Percentiles rank a stretch among this genome's conserved stretches.
Conservation (phyloP, 2,113 vertebrate species). For the Vulpes ferrilata region DNA sequence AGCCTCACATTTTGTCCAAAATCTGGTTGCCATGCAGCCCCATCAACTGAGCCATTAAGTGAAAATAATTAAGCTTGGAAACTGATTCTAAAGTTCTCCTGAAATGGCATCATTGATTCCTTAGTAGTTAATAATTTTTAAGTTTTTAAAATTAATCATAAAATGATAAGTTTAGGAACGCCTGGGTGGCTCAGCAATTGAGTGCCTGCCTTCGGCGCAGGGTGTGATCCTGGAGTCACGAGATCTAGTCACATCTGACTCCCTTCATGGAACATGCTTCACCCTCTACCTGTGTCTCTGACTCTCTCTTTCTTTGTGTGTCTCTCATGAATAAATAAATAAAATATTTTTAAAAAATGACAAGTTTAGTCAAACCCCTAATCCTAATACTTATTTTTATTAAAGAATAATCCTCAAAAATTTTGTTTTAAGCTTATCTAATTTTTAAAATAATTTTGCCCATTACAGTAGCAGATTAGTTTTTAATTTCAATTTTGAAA, state of each 20-base stretch:
- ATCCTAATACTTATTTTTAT: neutral
- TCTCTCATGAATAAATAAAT: no score
- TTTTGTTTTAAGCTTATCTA: neutral
- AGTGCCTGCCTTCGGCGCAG: no score
- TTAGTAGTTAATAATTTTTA: neutral
- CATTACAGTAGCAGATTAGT: neutral
- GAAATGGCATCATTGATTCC: neutral
- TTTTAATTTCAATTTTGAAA: constrained; percentile 4
- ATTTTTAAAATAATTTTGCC: neutral
- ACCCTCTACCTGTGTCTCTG: no score
- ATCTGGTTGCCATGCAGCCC: neutral
- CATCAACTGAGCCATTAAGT: neutral
- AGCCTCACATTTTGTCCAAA: neutral
- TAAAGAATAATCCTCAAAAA: neutral
- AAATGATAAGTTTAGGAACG: neutral
- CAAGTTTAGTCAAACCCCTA: neutral
- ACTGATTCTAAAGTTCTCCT: neutral
- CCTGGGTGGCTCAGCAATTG: no score
- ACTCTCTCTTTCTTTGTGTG: no score
- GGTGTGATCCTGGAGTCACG: no score
- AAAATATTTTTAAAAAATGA: neutral
- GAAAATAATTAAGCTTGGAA: neutral
- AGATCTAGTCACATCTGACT: no score
- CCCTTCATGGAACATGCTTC: no score
- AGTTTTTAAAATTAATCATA: neutral